Base-by-base conservation (phyloP, 2,888 invertebrate genomes). In the Perizoma affinitatum region DNA sequence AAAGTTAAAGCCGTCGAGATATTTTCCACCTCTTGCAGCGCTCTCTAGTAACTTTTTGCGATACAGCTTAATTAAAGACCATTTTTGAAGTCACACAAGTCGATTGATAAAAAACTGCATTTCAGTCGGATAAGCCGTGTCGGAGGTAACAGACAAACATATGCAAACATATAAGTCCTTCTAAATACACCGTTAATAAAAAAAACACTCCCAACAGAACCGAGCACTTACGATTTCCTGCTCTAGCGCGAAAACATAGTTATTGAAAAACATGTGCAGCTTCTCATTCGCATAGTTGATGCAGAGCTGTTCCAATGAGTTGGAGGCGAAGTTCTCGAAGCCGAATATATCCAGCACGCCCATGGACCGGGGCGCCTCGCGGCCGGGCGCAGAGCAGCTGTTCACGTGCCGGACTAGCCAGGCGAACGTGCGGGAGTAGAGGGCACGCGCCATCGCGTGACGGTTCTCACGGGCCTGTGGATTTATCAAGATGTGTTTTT, bases 201-300 rank as follows among this genome's bases (percentile, higher is more conserved):
- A 22, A 1, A 22, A 22, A 22, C 3, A 1, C 22, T 38, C 7
- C 4, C 7, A 6, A 6, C 44, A 41, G 8, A 34, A 38, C 47
- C 8, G 11, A 43, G 5, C 8, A 95, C 97, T 95, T 88, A 98
- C 97, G 80, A 97, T 96, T 90, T 97, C 97, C 86, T 98, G 98
- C 84, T 98, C 98, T 69, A 98, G 83, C 0, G 98, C 97, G 79
- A 98, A 98, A 35, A 98, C 98, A 80, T 98, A 98, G 82, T 98
- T 98, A 90, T 98, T 98, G 89, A 98, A 98, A 93, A 98, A 98
- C 92, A 97, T 97, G 83, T 98, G 98, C 41, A 98, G 93, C 83
- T 98, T 98, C 85, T 98, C 98, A 81, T 98, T 98, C 0, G 98
- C 97, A 87, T 97, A 98, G 88, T 98, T 98, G 68, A 98, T 98